Conservation (phyloP, 2,113 vertebrate genomes). For the Bubo blakistoni region DNA sequence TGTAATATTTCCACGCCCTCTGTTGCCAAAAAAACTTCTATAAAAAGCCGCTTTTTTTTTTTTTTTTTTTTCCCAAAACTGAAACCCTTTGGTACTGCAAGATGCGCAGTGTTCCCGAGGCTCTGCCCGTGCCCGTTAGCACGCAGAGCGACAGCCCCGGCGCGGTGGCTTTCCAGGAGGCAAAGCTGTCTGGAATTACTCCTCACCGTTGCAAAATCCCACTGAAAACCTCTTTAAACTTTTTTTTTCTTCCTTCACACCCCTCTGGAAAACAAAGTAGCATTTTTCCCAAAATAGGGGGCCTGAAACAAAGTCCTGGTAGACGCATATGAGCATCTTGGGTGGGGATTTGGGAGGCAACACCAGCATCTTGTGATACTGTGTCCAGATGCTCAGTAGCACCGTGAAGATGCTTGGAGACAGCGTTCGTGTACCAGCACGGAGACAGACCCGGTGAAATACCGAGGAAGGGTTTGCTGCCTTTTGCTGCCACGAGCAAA, state of each 20-base stretch:
- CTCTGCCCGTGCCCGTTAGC: neutral
- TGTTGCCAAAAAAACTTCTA: constrained; percentile 29
- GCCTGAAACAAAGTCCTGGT: neutral
- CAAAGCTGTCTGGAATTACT: neutral
- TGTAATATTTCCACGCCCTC: constrained; percentile 51
- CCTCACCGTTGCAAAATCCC: neutral
- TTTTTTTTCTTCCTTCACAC: neutral
- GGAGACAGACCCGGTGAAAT: neutral
- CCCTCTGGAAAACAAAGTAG: neutral
- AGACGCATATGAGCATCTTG: neutral
- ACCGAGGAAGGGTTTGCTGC: neutral
- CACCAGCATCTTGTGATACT: fast-evolving
- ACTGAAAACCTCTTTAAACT: neutral
- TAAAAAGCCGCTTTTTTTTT: constrained; percentile 5
- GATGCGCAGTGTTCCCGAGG: neutral
- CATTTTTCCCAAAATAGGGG: neutral
- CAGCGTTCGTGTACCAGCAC: fast-evolving
- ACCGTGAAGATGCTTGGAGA: neutral
- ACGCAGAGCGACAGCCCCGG: fast-evolving
- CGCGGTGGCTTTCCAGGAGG: neutral
- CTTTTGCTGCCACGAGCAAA: neutral
- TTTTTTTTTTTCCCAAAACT: neutral
- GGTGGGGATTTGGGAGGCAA: neutral
- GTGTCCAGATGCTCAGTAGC: neutral
- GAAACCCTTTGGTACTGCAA: neutral